Evolutionary conservation across 2,888 invertebrate species (phyloP), one percentile per base, ranked within the genome.

Genomic region (Penaeus monodon): DNA sequence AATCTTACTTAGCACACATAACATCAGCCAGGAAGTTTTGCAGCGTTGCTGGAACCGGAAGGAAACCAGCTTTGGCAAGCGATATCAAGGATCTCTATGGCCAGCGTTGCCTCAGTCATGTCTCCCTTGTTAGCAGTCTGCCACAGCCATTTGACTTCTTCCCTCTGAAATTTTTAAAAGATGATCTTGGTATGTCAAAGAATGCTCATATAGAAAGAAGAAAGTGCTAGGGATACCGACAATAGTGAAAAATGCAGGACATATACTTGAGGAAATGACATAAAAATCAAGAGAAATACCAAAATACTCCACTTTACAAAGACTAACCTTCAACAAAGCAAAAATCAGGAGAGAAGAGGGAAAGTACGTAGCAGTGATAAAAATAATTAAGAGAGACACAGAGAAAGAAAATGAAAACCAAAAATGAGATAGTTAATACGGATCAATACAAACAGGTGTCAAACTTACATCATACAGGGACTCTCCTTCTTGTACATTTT

Each of bases 1-100:
- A n/a, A n/a, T n/a, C 88, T 83, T 68, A 88, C 88, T 88, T 88
- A n/a, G 88, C 82, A 80, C 80, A 80, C 29, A 81, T 84, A 12
- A 88, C 57, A 57, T 88, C 88, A 22, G 88, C 88, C 22, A 88
- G 49, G 81, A 88, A 88, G 68, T 88, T 88, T 22, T 88, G 88
- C 33, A 88, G 49, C 10, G 86, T 84, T 27, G 88, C 85, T 2
- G 88, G 88, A 7, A 83, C 63, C 22, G 88, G 85, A 24, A 88
- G 66, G 17, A 65, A 70, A 3, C 86, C 86, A 24, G 38, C 17
- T 49, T 79, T 65, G 27, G 86, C 84, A 38, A 88, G 80, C 2
- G 79, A 22, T 29, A 88, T 68, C 68, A 88, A 17, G 17, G 17
- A 83, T 74, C 68, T 88, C 88, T 44, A 88, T 44, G 14, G 88